These are phyloP conservation scores for Osmerus mordax DNA, from an alignment of 2,113 vertebrate genomes.

Conservation along the genomic window DNA sequence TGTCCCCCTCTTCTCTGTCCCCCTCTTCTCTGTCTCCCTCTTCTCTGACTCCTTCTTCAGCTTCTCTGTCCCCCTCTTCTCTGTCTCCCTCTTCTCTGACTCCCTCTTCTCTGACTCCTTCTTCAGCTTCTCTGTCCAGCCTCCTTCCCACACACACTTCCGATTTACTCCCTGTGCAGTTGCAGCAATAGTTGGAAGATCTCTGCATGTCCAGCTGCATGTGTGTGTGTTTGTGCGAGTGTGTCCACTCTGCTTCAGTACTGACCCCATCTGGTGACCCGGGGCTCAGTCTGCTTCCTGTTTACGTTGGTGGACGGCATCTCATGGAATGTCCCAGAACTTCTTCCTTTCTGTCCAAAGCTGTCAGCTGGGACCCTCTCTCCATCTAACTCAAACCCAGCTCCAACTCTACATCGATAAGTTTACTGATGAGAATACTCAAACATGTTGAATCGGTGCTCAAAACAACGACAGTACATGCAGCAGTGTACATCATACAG, in stretches of 20 bases:
- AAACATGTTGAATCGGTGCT: too few relatives aligned
- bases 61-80: too few relatives aligned
- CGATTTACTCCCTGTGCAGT: not conserved
- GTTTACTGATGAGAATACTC: too few relatives aligned
- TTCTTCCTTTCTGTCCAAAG: not conserved
- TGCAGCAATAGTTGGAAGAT: not conserved
- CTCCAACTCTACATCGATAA: too few relatives aligned
- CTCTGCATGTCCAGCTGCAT: not conserved
- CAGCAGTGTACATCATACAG: too few relatives aligned
- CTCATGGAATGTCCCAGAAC: not conserved
- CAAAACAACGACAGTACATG: too few relatives aligned
- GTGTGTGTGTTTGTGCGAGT: not conserved
- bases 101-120: too few relatives aligned
- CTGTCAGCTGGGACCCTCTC: not conserved
- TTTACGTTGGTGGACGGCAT: slow-evolving; percentile 32
- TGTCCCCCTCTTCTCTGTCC: not conserved
- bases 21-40: not conserved
- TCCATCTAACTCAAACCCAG: too few relatives aligned
- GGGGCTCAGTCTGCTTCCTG: slow-evolving; percentile 50
- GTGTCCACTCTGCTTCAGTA: slow-evolving; percentile 12
- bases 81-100: too few relatives aligned
- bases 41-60: too few relatives aligned
- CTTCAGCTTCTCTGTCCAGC: not conserved
- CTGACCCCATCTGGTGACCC: slow-evolving; percentile 33
- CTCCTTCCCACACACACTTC: not conserved